Evolutionary conservation across 2,113 vertebrate species (phyloP).

Genomic region (Saccopteryx bilineata): DNA sequence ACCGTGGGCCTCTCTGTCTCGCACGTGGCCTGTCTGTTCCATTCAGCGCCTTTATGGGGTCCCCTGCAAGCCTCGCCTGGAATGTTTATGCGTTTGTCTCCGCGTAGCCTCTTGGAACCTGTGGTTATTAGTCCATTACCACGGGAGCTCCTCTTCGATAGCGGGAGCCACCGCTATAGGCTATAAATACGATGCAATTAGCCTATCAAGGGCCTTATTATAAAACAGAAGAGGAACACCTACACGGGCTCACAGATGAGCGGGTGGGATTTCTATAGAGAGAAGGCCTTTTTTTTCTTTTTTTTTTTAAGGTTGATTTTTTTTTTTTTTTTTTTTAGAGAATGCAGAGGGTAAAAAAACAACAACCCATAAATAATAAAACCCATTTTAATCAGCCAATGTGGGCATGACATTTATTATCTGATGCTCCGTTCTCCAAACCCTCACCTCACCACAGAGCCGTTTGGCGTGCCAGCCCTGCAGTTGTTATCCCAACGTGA

Average conservation of each 20-base stretch:
- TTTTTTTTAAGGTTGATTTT: slow-evolving; percentile 5
- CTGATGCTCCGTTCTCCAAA: slow-evolving; percentile 25
- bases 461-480: background rate
- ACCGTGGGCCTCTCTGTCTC: background rate
- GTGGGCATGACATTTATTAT: background rate
- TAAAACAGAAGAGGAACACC: slow-evolving; percentile 67
- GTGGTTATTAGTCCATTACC: slow-evolving; percentile 86
- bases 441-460: slow-evolving; percentile 36
- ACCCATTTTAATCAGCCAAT: background rate
- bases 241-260: background rate
- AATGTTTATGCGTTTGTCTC: slow-evolving; percentile 84
- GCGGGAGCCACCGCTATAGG: slow-evolving; percentile 82
- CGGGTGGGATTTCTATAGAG: background rate
- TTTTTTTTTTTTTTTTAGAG: slow-evolving; percentile 14
- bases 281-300: background rate
- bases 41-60: slow-evolving; percentile 85
- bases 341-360: background rate
- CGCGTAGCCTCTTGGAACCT: slow-evolving; percentile 86
- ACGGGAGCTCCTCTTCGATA: slow-evolving; percentile 84
- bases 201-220: slow-evolving; percentile 76
- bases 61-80: slow-evolving; percentile 84
- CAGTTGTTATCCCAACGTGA: background rate
- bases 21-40: slow-evolving; percentile 81
- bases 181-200: slow-evolving; percentile 89
- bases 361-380: background rate